Evolutionary conservation across 2,888 invertebrate genomes (phyloP).

Genomic region (Hartigia nigra): DNA sequence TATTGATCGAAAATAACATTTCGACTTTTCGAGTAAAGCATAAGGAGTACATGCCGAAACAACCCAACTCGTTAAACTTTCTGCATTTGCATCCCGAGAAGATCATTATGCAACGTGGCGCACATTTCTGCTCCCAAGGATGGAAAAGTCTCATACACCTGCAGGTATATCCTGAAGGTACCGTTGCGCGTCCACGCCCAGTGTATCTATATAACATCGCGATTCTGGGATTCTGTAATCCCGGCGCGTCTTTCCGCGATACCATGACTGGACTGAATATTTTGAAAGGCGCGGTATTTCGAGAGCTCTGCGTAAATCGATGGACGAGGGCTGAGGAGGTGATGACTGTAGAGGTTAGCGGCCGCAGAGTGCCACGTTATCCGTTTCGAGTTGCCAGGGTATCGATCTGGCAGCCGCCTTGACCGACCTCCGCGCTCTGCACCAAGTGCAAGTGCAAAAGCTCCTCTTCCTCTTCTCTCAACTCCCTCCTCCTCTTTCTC

Average conservation of each 20-base stretch:
- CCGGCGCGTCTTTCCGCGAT: neutral
- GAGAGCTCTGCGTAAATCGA: neutral
- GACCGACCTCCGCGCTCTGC: conserved; percentile 59
- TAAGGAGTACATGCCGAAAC: neutral
- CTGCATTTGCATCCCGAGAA: neutral
- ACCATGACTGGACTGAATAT: neutral
- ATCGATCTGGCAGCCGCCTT: conserved; percentile 64
- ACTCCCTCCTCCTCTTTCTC: neutral
- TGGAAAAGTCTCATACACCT: neutral
- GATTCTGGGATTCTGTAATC: neutral
- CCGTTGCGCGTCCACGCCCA: neutral
- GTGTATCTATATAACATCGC: neutral
- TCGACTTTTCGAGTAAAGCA: neutral
- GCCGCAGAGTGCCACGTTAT: conserved; percentile 48
- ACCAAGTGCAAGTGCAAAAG: conserved; percentile 65
- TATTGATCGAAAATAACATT: neutral
- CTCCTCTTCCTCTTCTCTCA: conserved; percentile 26
- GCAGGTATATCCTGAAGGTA: neutral
- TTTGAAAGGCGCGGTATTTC: neutral
- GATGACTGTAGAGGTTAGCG: conserved; percentile 30
- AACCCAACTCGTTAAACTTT: neutral
- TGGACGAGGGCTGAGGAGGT: conserved; percentile 32
- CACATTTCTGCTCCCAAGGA: neutral
- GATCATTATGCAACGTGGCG: neutral
- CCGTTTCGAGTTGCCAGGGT: conserved; percentile 59